Evolutionary conservation across 2,113 vertebrate genomes (phyloP).

Genomic region (Mungos mungo): DNA sequence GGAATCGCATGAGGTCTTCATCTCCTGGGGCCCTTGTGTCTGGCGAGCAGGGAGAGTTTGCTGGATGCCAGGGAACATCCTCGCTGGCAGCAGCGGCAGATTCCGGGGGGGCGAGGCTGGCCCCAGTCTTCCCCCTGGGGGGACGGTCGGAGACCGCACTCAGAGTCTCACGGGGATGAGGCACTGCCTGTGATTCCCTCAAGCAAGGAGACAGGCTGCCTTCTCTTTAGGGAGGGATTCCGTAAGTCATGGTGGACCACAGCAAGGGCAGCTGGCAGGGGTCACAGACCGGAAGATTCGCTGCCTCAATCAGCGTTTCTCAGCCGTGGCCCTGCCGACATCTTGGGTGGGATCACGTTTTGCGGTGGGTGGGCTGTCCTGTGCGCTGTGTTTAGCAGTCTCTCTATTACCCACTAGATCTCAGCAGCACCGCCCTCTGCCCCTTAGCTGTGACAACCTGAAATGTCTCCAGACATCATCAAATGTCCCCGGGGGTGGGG

Average conservation of each 20-base stretch:
- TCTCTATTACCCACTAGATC: not conserved
- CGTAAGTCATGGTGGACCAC: accelerated
- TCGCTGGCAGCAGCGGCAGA: accelerated
- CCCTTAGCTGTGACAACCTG: not conserved
- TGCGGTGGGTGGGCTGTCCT: not conserved
- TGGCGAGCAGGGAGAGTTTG: accelerated
- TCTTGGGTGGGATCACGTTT: not conserved
- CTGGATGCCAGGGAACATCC: accelerated
- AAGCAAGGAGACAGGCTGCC: not conserved
- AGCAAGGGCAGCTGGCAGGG: not conserved
- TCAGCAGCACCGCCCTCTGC: accelerated
- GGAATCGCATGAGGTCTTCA: not conserved
- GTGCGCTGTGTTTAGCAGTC: accelerated
- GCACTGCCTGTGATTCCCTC: not conserved
- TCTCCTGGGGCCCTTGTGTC: accelerated
- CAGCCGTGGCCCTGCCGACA: accelerated
- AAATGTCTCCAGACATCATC: not conserved
- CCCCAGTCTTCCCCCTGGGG: accelerated
- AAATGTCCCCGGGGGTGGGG: not conserved
- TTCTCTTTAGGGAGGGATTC: not conserved
- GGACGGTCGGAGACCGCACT: accelerated
- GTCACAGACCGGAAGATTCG: not conserved
- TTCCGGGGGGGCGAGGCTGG: accelerated
- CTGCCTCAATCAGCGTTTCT: accelerated
- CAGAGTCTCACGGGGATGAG: not conserved